Percentiles rank a stretch among this genome's conserved stretches.
Evolutionary conservation across 2,888 invertebrate genomes (phyloP).

Genomic region (Temnothorax rugatulus): DNA sequence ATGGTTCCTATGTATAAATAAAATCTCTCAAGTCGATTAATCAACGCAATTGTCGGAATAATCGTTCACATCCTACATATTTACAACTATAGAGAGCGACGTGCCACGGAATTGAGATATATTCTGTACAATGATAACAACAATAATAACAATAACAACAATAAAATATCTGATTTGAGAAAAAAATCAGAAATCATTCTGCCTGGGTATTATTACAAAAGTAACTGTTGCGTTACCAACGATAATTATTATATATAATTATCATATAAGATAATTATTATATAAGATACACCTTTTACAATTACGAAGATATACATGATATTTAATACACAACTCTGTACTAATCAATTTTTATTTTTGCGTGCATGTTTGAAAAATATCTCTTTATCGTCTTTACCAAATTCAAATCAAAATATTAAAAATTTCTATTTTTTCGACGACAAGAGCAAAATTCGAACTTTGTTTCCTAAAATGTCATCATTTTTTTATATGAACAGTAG

Average conservation of each 20-base stretch:
- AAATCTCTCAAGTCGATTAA: slow-evolving; percentile 37
- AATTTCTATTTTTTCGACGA: background rate
- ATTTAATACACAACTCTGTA: background rate
- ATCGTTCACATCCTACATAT: slow-evolving; percentile 57
- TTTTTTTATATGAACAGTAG: background rate
- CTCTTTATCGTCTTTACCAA: background rate
- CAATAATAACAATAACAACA: slow-evolving; percentile 80
- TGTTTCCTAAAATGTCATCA: background rate
- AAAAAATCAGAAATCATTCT: slow-evolving; percentile 44
- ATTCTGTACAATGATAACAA: slow-evolving; percentile 78
- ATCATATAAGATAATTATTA: slow-evolving; percentile 40
- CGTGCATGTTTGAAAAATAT: background rate
- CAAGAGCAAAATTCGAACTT: background rate
- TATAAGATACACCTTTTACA: background rate
- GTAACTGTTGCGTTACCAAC: slow-evolving; percentile 29
- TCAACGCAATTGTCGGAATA: slow-evolving; percentile 42
- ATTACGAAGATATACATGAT: background rate
- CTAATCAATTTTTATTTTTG: background rate
- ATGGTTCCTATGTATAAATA: slow-evolving; percentile 39
- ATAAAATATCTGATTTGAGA: slow-evolving; percentile 63
- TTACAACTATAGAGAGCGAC: slow-evolving; percentile 80
- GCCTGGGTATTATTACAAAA: slow-evolving; percentile 30
- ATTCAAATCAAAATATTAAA: background rate
- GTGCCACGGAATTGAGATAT: slow-evolving; percentile 71
- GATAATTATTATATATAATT: slow-evolving; percentile 43